These are phyloP conservation scores for Griposia aprilina DNA, from an alignment of 2,888 invertebrate species.

Conservation along the genomic window DNA sequence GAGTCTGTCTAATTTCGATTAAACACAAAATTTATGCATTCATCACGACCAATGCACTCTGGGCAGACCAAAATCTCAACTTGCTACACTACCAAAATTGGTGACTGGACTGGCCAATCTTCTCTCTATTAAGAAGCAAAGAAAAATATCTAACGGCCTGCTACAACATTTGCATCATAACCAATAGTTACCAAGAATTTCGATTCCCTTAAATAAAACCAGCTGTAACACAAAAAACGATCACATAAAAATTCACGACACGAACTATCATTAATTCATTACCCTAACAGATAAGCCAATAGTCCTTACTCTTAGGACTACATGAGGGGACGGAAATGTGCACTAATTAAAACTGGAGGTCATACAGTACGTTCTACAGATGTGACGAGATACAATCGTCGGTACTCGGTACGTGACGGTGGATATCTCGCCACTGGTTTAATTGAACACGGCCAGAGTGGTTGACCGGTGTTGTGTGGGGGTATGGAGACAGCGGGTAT, in stretches of 20 bases:
- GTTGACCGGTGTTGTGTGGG: slow-evolving; percentile 65
- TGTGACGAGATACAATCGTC: slow-evolving; percentile 84
- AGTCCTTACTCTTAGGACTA: slow-evolving; percentile 34
- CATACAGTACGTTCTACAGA: slow-evolving; percentile 72
- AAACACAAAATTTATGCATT: neutral
- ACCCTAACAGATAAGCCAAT: slow-evolving; percentile 58
- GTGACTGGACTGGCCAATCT: neutral
- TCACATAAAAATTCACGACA: slow-evolving; percentile 29
- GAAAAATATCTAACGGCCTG: neutral
- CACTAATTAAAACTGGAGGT: slow-evolving; percentile 75
- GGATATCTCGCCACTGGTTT: slow-evolving; percentile 82
- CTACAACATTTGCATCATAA: neutral
- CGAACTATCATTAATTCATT: slow-evolving; percentile 55
- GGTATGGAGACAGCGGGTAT: slow-evolving; percentile 47
- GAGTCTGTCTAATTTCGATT: neutral
- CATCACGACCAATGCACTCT: neutral
- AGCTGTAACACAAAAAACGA: neutral
- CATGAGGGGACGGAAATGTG: slow-evolving; percentile 64
- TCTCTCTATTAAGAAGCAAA: neutral
- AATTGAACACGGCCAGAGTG: slow-evolving; percentile 83
- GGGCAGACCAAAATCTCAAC: neutral
- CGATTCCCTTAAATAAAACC: neutral
- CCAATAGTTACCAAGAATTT: neutral
- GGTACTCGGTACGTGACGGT: slow-evolving; percentile 80
- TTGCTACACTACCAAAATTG: neutral